These are phyloP conservation scores for Holcopasites calliopsidis DNA, from an alignment of 1,140 invertebrate species.

Conservation along the genomic window DNA sequence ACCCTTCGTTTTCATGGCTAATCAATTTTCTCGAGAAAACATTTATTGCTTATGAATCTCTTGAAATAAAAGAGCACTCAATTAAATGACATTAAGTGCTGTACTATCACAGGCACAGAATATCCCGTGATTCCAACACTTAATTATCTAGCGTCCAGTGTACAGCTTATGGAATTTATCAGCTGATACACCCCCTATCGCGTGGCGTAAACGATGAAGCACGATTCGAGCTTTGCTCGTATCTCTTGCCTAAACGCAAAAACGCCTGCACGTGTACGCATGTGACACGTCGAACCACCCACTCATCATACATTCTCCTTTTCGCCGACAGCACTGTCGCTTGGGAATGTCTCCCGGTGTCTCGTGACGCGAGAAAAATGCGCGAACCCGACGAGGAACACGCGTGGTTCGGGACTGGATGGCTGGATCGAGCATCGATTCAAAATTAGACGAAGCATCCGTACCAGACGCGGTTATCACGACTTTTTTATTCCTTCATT, in stretches of 20 bases:
- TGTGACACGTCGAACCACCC: constrained; percentile 32
- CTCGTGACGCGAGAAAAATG: not conserved
- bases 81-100: no score
- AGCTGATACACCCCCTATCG: constrained; percentile 56
- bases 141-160: constrained; percentile 57
- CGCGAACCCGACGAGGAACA: not conserved
- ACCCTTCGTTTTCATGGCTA: no score
- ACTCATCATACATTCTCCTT: constrained; percentile 6
- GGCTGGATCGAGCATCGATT: not conserved
- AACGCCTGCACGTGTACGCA: constrained; percentile 45
- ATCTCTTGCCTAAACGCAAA: constrained; percentile 2
- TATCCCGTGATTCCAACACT: constrained; percentile 34
- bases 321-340: no score
- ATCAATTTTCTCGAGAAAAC: no score
- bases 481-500: not conserved
- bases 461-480: no score
- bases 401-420: not conserved
- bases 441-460: not conserved
- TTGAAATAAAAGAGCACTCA: no score
- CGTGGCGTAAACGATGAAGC: constrained; percentile 41
- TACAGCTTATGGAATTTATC: constrained; percentile 68
- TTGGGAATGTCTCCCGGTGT: not conserved
- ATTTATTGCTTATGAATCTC: no score
- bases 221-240: not conserved
- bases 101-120: no score